Conservation (phyloP, 2,888 invertebrate genomes). For the Folsomia manolachei region DNA sequence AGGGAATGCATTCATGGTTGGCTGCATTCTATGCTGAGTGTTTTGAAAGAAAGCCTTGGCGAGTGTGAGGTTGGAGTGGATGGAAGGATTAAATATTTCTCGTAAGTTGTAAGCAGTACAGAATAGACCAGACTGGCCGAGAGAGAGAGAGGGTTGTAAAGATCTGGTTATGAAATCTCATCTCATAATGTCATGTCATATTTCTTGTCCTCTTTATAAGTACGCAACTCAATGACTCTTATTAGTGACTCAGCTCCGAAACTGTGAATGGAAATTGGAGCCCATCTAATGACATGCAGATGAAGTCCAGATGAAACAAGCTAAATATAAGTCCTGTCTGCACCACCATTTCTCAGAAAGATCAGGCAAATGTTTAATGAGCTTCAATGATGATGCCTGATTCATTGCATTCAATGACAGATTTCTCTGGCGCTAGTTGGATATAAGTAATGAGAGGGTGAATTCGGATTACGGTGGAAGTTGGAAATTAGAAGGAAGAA, state of each 20-base stretch:
- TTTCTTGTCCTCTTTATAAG: conserved; percentile 10
- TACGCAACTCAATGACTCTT: conserved; percentile 6
- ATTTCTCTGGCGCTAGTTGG: no score
- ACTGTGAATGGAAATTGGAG: not conserved
- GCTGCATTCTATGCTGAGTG: not conserved
- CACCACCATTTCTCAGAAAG: no score
- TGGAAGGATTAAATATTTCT: not conserved
- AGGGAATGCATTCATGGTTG: not conserved
- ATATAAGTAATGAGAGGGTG: no score
- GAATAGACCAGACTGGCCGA: not conserved
- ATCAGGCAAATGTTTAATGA: no score
- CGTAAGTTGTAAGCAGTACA: not conserved
- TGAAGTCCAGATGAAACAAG: no score
- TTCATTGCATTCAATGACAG: no score
- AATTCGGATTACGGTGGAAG: not conserved
- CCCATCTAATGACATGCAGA: conserved; percentile 3
- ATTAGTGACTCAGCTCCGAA: not conserved
- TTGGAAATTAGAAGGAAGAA: conserved; percentile 3
- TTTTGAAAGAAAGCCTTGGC: no score
- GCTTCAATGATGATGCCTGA: no score
- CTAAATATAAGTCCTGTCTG: no score
- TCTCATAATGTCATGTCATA: conserved; percentile 5
- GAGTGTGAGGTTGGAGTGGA: not conserved
- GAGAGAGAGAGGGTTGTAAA: conserved; percentile 1
- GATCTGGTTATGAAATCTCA: conserved; percentile 8